Evolutionary conservation across 2,888 invertebrate genomes (phyloP).

Genomic region (Polydrusus tereticollis): DNA sequence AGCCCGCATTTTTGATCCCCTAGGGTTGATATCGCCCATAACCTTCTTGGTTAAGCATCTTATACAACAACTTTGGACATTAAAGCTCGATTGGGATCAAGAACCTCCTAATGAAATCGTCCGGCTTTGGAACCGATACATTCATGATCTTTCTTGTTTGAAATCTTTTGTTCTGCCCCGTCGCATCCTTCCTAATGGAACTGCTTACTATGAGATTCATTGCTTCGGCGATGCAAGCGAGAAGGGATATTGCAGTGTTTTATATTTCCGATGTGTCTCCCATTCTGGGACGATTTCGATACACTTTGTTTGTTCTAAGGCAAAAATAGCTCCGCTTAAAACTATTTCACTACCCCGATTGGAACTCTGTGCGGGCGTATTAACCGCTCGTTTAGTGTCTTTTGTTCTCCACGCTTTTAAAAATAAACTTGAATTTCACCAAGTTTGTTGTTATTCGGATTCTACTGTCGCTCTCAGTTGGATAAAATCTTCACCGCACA

Average conservation of each 20-base stretch:
- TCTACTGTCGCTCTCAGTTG: constrained; percentile 15
- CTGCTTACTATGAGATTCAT: constrained; percentile 15
- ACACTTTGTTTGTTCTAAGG: constrained; percentile 15
- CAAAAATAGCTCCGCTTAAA: constrained; percentile 23
- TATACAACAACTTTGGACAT: constrained; percentile 28
- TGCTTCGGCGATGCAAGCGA: constrained; percentile 24
- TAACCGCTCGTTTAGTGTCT: background rate
- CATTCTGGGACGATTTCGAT: background rate
- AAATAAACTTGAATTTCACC: constrained; percentile 9
- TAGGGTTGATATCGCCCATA: constrained; percentile 8
- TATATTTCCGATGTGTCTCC: constrained; percentile 10
- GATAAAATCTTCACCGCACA: constrained; percentile 7
- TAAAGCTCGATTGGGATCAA: constrained; percentile 6
- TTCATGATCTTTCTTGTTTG: background rate
- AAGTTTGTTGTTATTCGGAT: constrained; percentile 25
- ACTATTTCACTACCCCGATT: background rate
- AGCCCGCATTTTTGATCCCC: constrained; percentile 33
- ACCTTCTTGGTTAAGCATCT: constrained; percentile 4
- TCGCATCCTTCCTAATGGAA: background rate
- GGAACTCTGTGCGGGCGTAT: constrained; percentile 24
- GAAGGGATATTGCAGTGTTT: constrained; percentile 12
- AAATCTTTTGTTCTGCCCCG: background rate
- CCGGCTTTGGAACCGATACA: background rate
- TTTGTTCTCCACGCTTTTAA: background rate
- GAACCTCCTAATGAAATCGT: background rate